Base-by-base conservation (phyloP, 2,888 invertebrate genomes). In the Mayetiola destructor region DNA sequence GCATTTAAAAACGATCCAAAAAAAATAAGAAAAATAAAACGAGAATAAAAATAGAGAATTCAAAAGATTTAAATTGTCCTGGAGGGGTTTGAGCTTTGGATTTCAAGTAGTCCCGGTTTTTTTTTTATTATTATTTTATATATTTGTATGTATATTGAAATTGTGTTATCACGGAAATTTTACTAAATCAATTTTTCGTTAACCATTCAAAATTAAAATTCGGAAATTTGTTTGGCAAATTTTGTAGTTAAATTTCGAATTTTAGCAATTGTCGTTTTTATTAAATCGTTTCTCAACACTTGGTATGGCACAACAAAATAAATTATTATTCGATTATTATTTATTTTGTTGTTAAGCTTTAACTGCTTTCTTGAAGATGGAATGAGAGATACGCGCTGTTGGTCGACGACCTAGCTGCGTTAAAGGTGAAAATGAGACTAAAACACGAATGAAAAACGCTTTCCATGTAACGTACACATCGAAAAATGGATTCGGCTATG, bases 371-470 rank as follows among this genome's bases (percentile, higher is more conserved):
- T n/a, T n/a, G n/a, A n/a, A n/a, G n/a, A n/a, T 27, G 48, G n/a
- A 27, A 27, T 23, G 16, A 48, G 27, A 16, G 16, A 48, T n/a
- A 48, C 27, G 48, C 48, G 48, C 48, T 27, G 23, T 48, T 48
- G 48, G 48, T 48, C 48, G 48, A 48, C 27, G 48, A 48, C 48
- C 48, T 48, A 48, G 48, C 48, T 48, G 27, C 48, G 48, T 48
- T 48, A 48, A 16, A 48, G 48, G 48, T 48, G 48, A 48, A 48
- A 48, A 48, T 48, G 48, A 48, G 48, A 48, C 48, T 48, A 48
- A 48, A 48, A 27, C n/a, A n/a, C n/a, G 4, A 48, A 48, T 2
- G 48, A 27, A 42, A 48, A 48, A 27, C 48, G 48, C 4, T 48
- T 48, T 48, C 48, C 48, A 48, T 48, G 48, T 16, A n/a, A 16